phyloP scores from a whole-genome alignment of 2,113 vertebrate genomes.

The Vulpes lagopus region DNA sequence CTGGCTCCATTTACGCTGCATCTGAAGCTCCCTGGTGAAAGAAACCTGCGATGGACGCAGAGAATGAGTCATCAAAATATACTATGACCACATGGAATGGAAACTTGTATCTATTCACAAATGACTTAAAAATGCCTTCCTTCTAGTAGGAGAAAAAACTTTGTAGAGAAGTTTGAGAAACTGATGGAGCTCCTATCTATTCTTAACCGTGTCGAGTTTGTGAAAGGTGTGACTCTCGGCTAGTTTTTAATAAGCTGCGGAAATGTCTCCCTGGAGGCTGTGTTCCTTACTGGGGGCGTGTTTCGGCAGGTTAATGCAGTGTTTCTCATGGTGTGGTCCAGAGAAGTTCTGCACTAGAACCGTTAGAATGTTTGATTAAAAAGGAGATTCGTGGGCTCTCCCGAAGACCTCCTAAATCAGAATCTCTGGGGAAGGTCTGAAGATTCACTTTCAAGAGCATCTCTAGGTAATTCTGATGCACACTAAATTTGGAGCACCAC shows the following conservation, averaged over 20 bases:
- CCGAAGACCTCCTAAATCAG: background rate
- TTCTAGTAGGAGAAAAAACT: background rate
- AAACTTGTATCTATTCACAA: background rate
- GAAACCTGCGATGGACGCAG: background rate
- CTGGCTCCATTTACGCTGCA: background rate
- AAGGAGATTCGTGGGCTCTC: background rate
- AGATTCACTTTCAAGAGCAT: background rate
- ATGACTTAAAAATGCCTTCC: background rate
- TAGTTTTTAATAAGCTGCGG: background rate
- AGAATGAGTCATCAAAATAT: background rate
- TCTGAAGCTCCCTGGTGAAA: background rate
- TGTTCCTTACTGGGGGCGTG: background rate
- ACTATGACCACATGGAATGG: background rate
- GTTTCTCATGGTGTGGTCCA: background rate
- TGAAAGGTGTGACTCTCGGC: background rate
- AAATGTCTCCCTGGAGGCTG: background rate
- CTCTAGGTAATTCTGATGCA: background rate
- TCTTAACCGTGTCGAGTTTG: background rate
- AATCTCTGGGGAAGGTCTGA: background rate
- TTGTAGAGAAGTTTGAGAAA: background rate
- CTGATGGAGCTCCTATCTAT: background rate
- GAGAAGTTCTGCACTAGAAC: background rate
- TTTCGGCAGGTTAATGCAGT: constrained; percentile 8
- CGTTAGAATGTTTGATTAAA: background rate
- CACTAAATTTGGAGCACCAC: background rate